Evolutionary conservation across 2,113 vertebrate species (phyloP).

Genomic region (Ivindomyrus marchei): DNA sequence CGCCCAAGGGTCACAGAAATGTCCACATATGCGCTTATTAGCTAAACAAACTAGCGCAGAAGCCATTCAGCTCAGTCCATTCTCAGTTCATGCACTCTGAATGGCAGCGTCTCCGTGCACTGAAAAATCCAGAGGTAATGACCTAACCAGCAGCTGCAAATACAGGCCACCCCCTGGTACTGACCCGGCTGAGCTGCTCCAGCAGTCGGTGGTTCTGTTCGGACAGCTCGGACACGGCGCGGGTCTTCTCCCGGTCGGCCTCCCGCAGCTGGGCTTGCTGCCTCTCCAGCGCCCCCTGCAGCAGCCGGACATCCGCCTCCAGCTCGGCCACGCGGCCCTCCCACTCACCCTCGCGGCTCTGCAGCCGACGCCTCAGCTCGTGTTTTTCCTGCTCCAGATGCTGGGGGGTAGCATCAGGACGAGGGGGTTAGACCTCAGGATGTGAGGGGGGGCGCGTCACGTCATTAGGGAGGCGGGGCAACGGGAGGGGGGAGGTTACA

Average conservation of each 20-base stretch:
- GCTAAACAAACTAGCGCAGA: background rate
- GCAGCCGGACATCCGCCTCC: constrained; percentile 87
- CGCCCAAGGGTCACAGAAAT: background rate
- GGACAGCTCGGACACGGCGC: constrained; percentile 81
- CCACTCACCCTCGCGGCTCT: constrained; percentile 93
- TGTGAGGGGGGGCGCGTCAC: too few relatives aligned
- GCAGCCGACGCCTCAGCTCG: constrained; percentile 79
- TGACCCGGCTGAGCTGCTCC: constrained; percentile 94
- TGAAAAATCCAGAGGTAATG: background rate
- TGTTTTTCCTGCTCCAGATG: constrained; percentile 96
- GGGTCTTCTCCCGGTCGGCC: constrained; percentile 79
- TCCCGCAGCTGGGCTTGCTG: constrained; percentile 87
- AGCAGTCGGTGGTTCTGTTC: constrained; percentile 96
- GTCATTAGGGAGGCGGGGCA: background rate
- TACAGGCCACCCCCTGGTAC: constrained; percentile 34
- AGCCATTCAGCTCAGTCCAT: background rate
- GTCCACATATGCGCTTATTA: background rate
- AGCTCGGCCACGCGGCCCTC: constrained; percentile 90
- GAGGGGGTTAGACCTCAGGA: background rate
- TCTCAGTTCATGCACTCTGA: background rate
- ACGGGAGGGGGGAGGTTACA: background rate
- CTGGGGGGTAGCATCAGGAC: constrained; percentile 45
- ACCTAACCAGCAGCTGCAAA: background rate
- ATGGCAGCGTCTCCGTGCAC: background rate
- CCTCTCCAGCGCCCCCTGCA: constrained; percentile 85